Evolutionary conservation across 2,113 vertebrate genomes (phyloP), one percentile per base, ranked within the genome.

Genomic region (Vimba vimba): DNA sequence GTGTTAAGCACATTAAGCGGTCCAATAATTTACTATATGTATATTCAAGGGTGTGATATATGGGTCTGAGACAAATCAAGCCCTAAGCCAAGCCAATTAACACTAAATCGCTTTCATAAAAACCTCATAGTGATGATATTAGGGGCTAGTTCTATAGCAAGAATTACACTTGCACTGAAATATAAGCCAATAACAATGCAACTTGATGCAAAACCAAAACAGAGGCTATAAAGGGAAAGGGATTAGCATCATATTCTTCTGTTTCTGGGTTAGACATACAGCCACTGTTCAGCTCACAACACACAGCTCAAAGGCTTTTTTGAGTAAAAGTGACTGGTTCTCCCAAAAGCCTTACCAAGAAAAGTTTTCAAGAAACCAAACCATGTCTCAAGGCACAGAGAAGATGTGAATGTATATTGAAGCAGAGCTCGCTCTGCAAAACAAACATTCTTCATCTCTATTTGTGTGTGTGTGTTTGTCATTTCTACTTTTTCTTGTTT

Each of bases 231-330:
- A 17, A 81, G 68, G 19, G 47, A 76, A 73, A 45, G 11, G 60
- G 69, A 68, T 86, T 83, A 83, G 66, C 74, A 60, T 60, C 30
- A 69, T 47, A 50, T 69, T 86, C 47, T 33, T 75, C 79, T 75
- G 79, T 60, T 85, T 59, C 79, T 77, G 73, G 66, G 71, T 62
- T 82, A 50, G n/a, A 86, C 19, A 36, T 76, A 36, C 43, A 87
- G 62, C 36, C 33, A n/a, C 66, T 83, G 64, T 62, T 59, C 30
- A 39, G 33, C 45, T 79, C 55, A 82, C 27, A 81, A 30, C 75
- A 78, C 71, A 83, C 59, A 82, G 57, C 27, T 82, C 73, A 86
- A 82, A 33, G 77, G 66, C 36, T 47, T 55, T 86, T 80, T 73
- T 68, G 59, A 60, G 85, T 60, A 43, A 86, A 60, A 30, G 66